phyloP scores from a whole-genome alignment of 1,140 invertebrate species.

The Heliothis subflexa region DNA sequence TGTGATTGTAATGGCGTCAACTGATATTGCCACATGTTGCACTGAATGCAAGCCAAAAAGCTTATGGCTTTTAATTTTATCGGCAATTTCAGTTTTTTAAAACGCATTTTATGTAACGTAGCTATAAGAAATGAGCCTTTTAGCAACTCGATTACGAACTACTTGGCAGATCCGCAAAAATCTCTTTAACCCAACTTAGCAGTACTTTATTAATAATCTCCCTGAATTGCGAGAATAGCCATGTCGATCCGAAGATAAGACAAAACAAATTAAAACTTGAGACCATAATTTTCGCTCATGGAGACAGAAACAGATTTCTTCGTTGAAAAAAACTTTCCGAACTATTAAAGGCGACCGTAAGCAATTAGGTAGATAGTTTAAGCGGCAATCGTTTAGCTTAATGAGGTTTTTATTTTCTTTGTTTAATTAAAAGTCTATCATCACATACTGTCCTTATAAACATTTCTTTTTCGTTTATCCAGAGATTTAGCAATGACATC shows the following conservation, averaged over 20 bases:
- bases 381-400: constrained; percentile 11
- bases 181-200: not conserved
- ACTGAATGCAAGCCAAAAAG: constrained; percentile 25
- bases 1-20: constrained; percentile 33
- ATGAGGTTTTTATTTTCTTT: constrained; percentile 17
- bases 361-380: constrained; percentile 28
- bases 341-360: constrained; percentile 34
- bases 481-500: too few relatives aligned
- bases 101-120: not conserved
- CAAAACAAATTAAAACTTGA: constrained; percentile 47
- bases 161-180: not conserved
- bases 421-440: constrained; percentile 26
- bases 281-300: constrained; percentile 37
- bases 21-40: constrained; percentile 35
- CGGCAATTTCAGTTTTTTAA: not conserved
- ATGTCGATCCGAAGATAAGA: constrained; percentile 43
- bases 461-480: too few relatives aligned
- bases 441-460: not conserved
- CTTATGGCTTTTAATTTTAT: constrained; percentile 1
- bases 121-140: not conserved
- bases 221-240: constrained; percentile 23
- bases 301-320: constrained; percentile 21
- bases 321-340: constrained; percentile 6
- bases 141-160: not conserved
- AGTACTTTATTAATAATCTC: constrained; percentile 34